Evolutionary conservation across 1,140 invertebrate genomes (phyloP), one percentile per base, ranked within the genome.

Genomic region (Meteorus sp.): DNA sequence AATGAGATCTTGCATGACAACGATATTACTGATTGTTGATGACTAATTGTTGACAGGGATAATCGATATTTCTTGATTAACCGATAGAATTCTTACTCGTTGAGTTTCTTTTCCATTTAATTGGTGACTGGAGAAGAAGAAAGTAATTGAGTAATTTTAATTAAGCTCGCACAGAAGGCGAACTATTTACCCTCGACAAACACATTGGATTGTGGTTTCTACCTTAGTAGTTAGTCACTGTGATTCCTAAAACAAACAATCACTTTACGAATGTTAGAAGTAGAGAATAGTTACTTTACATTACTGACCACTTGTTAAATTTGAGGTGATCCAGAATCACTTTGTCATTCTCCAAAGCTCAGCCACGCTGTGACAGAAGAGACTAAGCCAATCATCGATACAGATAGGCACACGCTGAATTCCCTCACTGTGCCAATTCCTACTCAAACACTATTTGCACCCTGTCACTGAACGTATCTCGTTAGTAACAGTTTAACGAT

Each of bases 401-500:
- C 35, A n/a, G 35, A 39, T 39, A 11, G 15, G 3, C 11, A 11
- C 35, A n/a, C 35, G 13, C 35, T 11, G 25, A 31, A 43, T 17
- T 15, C 41, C 22, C 25, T 31, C 22, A 15, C 47, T n/a, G 15
- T 25, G 47, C 25, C 20, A 7, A 23, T 25, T 33, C 33, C 29
- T 48, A 33, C 29, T 50, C 29, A 31, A 33, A 31, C 11, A 29
- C 6, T 6, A 33, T 50, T 50, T 50, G 25, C 17, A 33, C n/a
- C 29, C 17, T 50, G 47, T 47, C 44, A 23, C 20, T n/a, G 8
- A 19, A 19, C 44, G 27, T 23, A 23, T 47, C 44, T 47, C 44
- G 20, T 47, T 47, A 47, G 20, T 19, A n/a, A 47, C 20, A 47
- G 11, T 47, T 47, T 25, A n/a, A 47, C 22, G 19, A 47, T n/a